Base-by-base conservation (phyloP, 1,140 invertebrate species). In the Arctopsyche grandis region DNA sequence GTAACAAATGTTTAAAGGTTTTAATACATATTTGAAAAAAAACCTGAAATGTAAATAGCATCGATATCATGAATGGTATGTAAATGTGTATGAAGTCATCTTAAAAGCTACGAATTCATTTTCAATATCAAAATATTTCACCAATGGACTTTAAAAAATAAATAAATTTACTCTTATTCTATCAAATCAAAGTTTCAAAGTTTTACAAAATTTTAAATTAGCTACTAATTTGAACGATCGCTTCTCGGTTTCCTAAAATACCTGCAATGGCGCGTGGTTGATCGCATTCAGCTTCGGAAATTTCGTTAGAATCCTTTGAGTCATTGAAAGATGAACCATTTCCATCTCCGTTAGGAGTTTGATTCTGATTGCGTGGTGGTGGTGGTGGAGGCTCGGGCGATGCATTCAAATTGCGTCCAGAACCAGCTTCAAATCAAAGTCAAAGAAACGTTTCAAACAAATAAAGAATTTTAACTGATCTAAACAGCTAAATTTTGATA, bases 271-370 rank as follows among this genome's bases (percentile, higher is more conserved):
- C 88, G 71, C 87, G 85, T 21, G 88, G 87, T 78, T 89, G 93
- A 89, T 97, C 96, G 87, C 95, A 97, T 87, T 97, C 95, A 83
- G 95, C 95, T 89, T 97, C 96, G 85, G 95, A 96, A 86, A 96
- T 95, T 87, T 97, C 95, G 88, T 96, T 97, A 86, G 95, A 96
- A 84, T 96, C 95, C 88, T 96, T 96, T 84, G 94, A 95, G 85
- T 96, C 94, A 87, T 97, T 96, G 88, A 95, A 95, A 79, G 93
- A 94, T 52, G 92, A 93, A 83, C 91, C 91, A 84, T 90, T 92
- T 83, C 90, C 92, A 83, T 93, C 93, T 93, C 79, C 92, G 88
- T 81, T 86, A 91, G 93, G 83, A 91, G 94, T 84, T 81, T 85
- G 86, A 86, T 89, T 89, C 82, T 89, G 88, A 85, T 92, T 94